These are phyloP conservation scores for Ophion slaviceki DNA, from an alignment of 2,888 invertebrate species.

Conservation along the genomic window DNA sequence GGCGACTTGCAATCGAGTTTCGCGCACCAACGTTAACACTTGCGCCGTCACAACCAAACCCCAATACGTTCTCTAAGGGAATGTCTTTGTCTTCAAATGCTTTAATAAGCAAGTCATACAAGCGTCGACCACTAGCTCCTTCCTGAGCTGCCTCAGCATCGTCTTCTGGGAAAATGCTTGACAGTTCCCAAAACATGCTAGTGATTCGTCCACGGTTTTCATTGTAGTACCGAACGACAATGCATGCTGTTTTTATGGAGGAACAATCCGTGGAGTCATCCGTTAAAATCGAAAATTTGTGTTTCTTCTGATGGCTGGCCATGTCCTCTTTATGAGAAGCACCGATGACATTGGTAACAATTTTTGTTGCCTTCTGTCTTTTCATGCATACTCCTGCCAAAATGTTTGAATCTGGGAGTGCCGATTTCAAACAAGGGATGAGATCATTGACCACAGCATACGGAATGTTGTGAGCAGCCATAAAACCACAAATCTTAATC, in stretches of 20 bases:
- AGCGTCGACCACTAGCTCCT: conserved; percentile 61
- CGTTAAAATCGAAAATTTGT: conserved; percentile 70
- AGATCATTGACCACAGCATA: conserved; percentile 20
- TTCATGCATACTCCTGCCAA: conserved; percentile 14
- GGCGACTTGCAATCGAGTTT: conserved; percentile 26
- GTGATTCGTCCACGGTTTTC: conserved; percentile 51
- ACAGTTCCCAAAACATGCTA: conserved; percentile 69
- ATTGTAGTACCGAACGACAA: conserved; percentile 70
- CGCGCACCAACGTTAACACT: conserved; percentile 5
- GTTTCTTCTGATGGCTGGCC: conserved; percentile 64
- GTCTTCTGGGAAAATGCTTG: too few species aligned
- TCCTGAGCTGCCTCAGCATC: conserved; percentile 40
- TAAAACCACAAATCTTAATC: too few species aligned
- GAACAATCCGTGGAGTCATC: conserved; percentile 74
- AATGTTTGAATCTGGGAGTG: conserved; percentile 16
- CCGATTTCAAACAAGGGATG: conserved; percentile 16
- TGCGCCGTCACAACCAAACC: conserved; percentile 67
- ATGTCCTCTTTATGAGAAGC: conserved; percentile 69
- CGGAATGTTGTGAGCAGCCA: too few species aligned
- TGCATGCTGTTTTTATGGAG: conserved; percentile 63
- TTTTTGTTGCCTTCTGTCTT: conserved; percentile 25
- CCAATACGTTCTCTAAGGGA: conserved; percentile 71
- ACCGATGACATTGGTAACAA: conserved; percentile 49
- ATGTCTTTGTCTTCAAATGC: conserved; percentile 62
- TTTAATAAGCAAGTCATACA: conserved; percentile 54